Evolutionary conservation across 2,113 vertebrate genomes (phyloP).

Genomic region (Bettongia penicillata): DNA sequence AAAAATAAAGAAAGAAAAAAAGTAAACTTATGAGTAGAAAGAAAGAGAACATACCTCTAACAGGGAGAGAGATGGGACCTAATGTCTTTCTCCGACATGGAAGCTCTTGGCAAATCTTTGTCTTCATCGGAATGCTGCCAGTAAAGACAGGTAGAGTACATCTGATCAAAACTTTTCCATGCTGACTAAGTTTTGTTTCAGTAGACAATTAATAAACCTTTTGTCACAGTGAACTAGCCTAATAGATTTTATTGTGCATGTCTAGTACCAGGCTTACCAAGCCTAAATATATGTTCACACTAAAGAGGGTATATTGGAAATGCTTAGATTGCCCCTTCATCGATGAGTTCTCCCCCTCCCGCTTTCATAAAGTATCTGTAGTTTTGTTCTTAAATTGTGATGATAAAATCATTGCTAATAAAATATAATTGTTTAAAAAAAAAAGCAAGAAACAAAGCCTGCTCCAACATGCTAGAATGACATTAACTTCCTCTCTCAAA

Average conservation of each 20-base stretch:
- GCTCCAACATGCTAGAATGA: neutral
- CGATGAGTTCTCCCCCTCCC: neutral
- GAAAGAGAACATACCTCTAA: neutral
- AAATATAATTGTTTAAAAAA: neutral
- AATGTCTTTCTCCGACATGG: neutral
- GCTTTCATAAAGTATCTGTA: neutral
- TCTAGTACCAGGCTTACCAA: neutral
- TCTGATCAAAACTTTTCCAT: neutral
- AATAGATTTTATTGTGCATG: neutral
- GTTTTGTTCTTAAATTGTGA: neutral
- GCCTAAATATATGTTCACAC: neutral
- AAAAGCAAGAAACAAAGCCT: neutral
- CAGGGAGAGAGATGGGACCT: neutral
- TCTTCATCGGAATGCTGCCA: neutral
- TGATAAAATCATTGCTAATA: neutral
- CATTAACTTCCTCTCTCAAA: neutral
- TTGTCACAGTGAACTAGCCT: neutral
- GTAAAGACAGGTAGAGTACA: neutral
- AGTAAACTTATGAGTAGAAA: neutral
- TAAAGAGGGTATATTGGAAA: neutral
- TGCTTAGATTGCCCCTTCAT: neutral
- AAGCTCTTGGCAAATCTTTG: neutral
- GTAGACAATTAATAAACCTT: neutral
- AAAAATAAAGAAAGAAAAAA: neutral
- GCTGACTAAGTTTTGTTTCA: neutral